Evolutionary conservation across 2,797 vertebrate species (phyloP), one percentile per base, ranked within the genome.

Genomic region (Arctocebus calabarensis): DNA sequence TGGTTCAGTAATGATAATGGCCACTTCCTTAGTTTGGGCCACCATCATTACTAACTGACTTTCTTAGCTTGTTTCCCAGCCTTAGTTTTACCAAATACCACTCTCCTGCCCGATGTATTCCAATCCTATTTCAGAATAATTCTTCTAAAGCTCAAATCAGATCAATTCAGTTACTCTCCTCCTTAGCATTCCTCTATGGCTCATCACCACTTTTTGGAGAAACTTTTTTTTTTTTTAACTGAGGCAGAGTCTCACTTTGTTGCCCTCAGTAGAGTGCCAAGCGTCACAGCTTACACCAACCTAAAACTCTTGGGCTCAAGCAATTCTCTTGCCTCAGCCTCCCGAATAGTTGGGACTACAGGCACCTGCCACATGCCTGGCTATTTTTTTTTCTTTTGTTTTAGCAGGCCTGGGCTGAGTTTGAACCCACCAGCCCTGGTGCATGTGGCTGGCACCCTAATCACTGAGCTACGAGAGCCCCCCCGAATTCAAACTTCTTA

Each of bases 71-170:
- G 22, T 43, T 57, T 86, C 23, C 25, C 25, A 57, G 40, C 17
- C 55, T 88, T 81, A 71, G 23, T 88, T 88, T 91, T 73, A 83
- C 55, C 16, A 88, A 68, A 37, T 66, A 74, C 37, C 20, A 91
- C 2, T 61, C 25, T 5, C 2, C 64, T 74, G 9, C 10, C 25
- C 77, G 14, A 77, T n/a, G 82, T 25, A 81, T 81, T 10, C 25
- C 71, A 61, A 57, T 77, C 73, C 29, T 90, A 83, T 43, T 71
- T 43, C 32, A 75, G 23, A 84, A 83, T 37, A 83, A 86, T 37
- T 20, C 71, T 82, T 88, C 68, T 77, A 77, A 96, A 81, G 57
- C 34, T 57, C 75, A 70, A 81, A 68, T 57, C 29, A 3, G 2
- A 82, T 59, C 89, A 73, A 59, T 57, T 86, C 34, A 57, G 40